These are phyloP conservation scores for Forbesichthys papilliferus DNA, from an alignment of 2,113 vertebrate genomes.

Conservation along the genomic window DNA sequence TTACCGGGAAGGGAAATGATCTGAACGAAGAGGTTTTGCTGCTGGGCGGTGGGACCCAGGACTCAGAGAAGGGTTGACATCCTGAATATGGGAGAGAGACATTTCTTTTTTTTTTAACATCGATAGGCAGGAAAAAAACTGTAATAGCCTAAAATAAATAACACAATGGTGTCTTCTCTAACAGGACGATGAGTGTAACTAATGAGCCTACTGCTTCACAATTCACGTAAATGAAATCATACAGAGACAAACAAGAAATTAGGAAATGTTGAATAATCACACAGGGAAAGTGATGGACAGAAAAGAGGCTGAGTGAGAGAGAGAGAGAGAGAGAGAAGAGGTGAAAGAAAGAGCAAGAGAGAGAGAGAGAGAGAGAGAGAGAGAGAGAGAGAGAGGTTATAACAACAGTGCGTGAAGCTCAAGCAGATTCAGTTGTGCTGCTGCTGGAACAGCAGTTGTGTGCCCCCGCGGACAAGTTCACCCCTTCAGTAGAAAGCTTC, in stretches of 20 bases:
- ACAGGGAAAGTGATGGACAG: not conserved
- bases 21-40: constrained; percentile 7
- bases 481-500: constrained; percentile 72
- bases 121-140: not conserved
- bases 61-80: not conserved
- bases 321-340: constrained; percentile 33
- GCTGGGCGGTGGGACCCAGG: constrained; percentile 10
- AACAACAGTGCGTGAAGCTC: constrained; percentile 72
- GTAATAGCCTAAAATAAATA: not conserved
- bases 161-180: not conserved
- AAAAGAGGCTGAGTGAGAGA: not conserved
- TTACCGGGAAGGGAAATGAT: not conserved
- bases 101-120: too few species aligned
- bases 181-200: too few species aligned
- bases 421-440: constrained; percentile 70
- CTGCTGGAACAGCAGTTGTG: constrained; percentile 67
- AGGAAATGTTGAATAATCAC: not conserved
- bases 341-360: constrained; percentile 35
- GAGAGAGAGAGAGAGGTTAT: constrained; percentile 67
- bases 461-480: constrained; percentile 73
- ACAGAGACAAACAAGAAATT: not conserved
- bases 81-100: not conserved
- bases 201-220: too few species aligned
- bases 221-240: not conserved
- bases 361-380: constrained; percentile 51